These are phyloP conservation scores for Dasypolia templi DNA, from an alignment of 2,888 invertebrate genomes.

Conservation along the genomic window DNA sequence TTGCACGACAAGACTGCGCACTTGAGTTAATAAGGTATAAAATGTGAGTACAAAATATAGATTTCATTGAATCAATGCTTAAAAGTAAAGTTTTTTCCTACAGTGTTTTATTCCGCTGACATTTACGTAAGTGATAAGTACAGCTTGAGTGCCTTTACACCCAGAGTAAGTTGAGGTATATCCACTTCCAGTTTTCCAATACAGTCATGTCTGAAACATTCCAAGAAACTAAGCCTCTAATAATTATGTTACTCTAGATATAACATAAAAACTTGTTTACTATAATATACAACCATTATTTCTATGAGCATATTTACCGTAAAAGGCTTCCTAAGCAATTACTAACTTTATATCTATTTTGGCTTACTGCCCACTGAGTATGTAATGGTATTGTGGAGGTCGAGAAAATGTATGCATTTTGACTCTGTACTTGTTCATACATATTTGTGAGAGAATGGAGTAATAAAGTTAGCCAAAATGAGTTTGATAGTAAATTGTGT, in stretches of 20 bases:
- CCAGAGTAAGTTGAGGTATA: background rate
- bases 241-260: background rate
- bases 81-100: too few relatives aligned
- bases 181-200: background rate
- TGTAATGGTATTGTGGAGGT: conserved; percentile 59
- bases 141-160: background rate
- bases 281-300: conserved; percentile 23
- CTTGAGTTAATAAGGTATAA: too few relatives aligned
- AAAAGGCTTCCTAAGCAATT: conserved; percentile 71
- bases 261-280: conserved; percentile 8
- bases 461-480: conserved; percentile 48
- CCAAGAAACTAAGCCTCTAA: background rate
- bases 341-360: conserved; percentile 73
- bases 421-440: conserved; percentile 61
- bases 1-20: too few relatives aligned
- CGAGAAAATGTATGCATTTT: conserved; percentile 67
- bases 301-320: conserved; percentile 47
- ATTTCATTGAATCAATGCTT: background rate
- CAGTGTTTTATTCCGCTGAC: background rate
- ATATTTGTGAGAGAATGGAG: conserved; percentile 60
- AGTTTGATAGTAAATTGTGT: conserved; percentile 43
- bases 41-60: background rate
- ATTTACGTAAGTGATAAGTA: background rate
- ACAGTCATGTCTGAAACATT: background rate
- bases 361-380: conserved; percentile 72